phyloP scores from a whole-genome alignment of 2,888 invertebrate genomes.

The Anagyrus pseudococci region DNA sequence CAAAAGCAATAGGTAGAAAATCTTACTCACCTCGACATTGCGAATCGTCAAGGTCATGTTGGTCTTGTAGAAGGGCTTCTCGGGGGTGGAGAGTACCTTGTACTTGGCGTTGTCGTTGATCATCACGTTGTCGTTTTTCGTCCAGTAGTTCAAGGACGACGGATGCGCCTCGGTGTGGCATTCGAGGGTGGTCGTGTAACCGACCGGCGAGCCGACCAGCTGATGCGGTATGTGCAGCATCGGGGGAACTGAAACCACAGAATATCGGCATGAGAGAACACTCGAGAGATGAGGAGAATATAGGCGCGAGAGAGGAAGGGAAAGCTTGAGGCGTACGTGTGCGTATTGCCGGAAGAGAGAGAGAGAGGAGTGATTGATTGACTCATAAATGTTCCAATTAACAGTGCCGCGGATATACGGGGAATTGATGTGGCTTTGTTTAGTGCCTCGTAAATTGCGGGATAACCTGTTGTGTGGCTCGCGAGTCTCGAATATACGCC shows the following conservation, averaged over 20 bases:
- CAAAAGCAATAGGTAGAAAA: too few species aligned
- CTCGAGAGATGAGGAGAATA: background rate
- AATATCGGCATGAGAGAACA: background rate
- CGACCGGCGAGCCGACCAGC: conserved; percentile 83
- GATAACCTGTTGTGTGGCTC: too few species aligned
- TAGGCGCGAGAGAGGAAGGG: background rate
- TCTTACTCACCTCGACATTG: conserved; percentile 68
- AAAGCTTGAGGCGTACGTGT: background rate
- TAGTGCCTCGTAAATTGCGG: too few species aligned
- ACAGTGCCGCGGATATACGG: too few species aligned
- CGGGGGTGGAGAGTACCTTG: conserved; percentile 66
- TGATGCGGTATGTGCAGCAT: conserved; percentile 93
- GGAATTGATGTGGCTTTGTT: too few species aligned
- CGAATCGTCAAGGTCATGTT: conserved; percentile 86
- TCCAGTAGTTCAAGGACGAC: conserved; percentile 90
- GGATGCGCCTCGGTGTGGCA: conserved; percentile 92
- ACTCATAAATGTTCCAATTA: conserved; percentile 53
- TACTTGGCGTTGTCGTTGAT: conserved; percentile 86
- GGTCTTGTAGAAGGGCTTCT: conserved; percentile 83
- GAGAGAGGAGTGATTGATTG: conserved; percentile 49
- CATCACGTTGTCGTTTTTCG: conserved; percentile 86
- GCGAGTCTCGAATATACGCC: too few species aligned
- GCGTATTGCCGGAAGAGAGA: too few species aligned
- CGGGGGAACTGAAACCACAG: conserved; percentile 78
- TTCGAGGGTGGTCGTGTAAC: conserved; percentile 83